Evolutionary conservation across 2,113 vertebrate species (phyloP), one percentile per base, ranked within the genome.

Genomic region (Elephas maximus): DNA sequence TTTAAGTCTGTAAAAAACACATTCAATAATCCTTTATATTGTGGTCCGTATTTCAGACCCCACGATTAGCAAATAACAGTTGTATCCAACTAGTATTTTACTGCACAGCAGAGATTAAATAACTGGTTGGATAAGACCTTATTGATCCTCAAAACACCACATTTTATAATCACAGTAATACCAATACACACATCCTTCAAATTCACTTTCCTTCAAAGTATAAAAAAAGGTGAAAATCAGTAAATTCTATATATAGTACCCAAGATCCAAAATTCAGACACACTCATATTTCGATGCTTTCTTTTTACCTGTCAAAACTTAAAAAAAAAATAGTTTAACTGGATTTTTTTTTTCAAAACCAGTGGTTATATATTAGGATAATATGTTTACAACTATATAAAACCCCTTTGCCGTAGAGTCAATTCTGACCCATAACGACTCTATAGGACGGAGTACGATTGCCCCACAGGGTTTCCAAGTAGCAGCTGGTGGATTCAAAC

Each of bases 1-100:
- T 97, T 91, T 96, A 92, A 98, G 97, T 92, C 62, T 97, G 88
- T 48, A 86, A 97, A 98, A 97, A 97, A 97, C 97, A 98, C 62
- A 77, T 90, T 94, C 81, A 88, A 5, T 69, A 92, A 92, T 84
- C 76, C 82, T 95, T 91, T 33, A n/a, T 26, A 33, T 3, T 30
- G 8, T 30, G 69, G 83, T 41, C 82, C 67, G 24, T 87, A 82
- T 74, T 94, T 92, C 87, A n/a, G 53, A 76, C 48, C 30, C 51
- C 44, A n/a, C 18, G 21, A 8, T 11, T 20, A 51, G 44, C 57
- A 69, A 71, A 63, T 15, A 62, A 33, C 62, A 69, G 69, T 48
- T 23, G 2, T 60, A 24, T 48, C 51, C 65, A 53, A 62, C 20
- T 41, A 23, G 28, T 28, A 28, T 14, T 44, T 78, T 24, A 45